These are phyloP conservation scores for Salticus scenicus DNA, from an alignment of 2,888 invertebrate species.

Conservation along the genomic window DNA sequence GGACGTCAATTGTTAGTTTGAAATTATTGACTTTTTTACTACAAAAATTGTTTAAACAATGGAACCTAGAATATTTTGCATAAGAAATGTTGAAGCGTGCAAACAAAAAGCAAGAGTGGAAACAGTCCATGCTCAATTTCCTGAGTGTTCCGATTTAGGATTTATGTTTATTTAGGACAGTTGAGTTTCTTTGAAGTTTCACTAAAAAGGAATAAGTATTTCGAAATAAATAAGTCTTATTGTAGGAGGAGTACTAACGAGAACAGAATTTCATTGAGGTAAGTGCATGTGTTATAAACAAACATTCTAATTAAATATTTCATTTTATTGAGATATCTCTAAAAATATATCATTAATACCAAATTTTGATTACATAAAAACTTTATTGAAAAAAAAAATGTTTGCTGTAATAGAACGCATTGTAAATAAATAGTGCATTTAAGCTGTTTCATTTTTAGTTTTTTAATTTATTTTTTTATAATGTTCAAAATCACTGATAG, in stretches of 20 bases:
- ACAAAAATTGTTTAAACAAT: constrained; percentile 57
- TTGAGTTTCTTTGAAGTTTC: not conserved
- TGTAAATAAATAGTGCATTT: too few species aligned
- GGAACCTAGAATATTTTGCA: constrained; percentile 31
- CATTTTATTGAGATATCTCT: too few species aligned
- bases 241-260: constrained; percentile 11
- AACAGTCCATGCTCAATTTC: constrained; percentile 30
- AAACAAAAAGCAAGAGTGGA: constrained; percentile 51
- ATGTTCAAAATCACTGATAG: too few species aligned
- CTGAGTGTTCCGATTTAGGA: constrained; percentile 29
- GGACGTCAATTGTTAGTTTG: constrained; percentile 63
- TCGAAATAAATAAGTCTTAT: not conserved
- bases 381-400: too few species aligned
- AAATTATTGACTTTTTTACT: constrained; percentile 60
- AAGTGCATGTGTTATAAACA: too few species aligned
- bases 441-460: too few species aligned
- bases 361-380: too few species aligned
- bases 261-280: not conserved
- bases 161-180: constrained; percentile 32
- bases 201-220: not conserved
- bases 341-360: too few species aligned
- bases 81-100: constrained; percentile 43
- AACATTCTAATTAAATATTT: too few species aligned
- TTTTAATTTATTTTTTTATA: too few species aligned
- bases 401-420: too few species aligned